Evolutionary conservation across 2,797 vertebrate genomes (phyloP), one percentile per base, ranked within the genome.

Genomic region (Chaenodraco wilsoni): DNA sequence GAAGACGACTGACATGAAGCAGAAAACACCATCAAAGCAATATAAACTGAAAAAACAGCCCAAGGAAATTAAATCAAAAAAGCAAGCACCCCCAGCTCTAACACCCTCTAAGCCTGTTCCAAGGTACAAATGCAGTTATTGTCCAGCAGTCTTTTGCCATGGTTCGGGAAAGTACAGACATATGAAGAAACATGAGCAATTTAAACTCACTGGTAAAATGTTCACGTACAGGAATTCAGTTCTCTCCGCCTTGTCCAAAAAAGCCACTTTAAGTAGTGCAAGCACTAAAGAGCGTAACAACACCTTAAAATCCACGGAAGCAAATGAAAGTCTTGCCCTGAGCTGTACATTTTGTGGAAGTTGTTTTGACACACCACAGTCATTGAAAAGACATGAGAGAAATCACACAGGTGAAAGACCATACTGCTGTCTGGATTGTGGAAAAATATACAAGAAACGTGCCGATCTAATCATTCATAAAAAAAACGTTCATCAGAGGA

Each of bases 361-460:
- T 76, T 2, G 5, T 66, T 95, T 94, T 4, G 15, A 8, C 21
- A 69, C 73, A 19, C 27, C 61, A 17, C 3, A 76, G 9, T 66
- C 76, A 5, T 69, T 94, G 33, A 90, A 83, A 52, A 90, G 82
- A 56, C 95, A 96, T 76, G 73, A 91, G 60, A 61, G 5, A 4
- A 69, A 19, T 76, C 94, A 96, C 84, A 76, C 68, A 65, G 93
- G 92, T 60, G 94, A 93, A 72, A 92, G 69, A 84, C 94, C 94
- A 2, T 95, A 92, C 76, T 73, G 56, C 48, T 95, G 95, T 81
- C 82, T 92, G 67, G 87, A 94, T 45, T 95, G 95, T 89, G 89
- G 92, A 33, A 94, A 92, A 75, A 60, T 61, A 57, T 96, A 95
- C 81, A 88, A 88, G 65, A 92, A 76, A 69, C 85, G 5, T 56